These are phyloP conservation scores for Oryzias woworae DNA, from an alignment of 2,113 vertebrate genomes.

Conservation along the genomic window DNA sequence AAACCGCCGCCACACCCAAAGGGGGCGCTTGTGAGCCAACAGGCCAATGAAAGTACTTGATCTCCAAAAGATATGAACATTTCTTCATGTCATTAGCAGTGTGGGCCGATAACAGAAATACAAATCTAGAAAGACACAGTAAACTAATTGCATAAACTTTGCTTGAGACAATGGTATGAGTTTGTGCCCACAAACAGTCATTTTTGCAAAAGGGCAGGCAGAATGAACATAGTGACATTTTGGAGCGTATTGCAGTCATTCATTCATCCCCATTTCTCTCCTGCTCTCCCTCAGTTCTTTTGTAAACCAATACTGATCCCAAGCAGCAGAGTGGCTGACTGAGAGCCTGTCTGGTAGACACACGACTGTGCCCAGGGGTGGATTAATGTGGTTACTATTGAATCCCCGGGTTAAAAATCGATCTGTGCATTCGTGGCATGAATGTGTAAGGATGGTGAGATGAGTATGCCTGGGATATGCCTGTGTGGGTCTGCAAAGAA, in stretches of 20 bases:
- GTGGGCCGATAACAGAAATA: background rate
- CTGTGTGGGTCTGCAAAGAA: constrained; percentile 6
- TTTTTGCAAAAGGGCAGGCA: constrained; percentile 55
- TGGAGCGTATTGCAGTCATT: constrained; percentile 43
- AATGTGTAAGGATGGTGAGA: constrained; percentile 50
- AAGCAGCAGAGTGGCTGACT: constrained; percentile 55
- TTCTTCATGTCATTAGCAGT: too few relatives aligned
- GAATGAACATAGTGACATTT: constrained; percentile 59
- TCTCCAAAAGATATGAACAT: too few relatives aligned
- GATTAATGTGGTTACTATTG: constrained; percentile 76
- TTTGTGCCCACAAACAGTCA: constrained; percentile 25
- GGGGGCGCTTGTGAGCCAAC: too few relatives aligned
- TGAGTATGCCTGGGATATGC: constrained; percentile 9
- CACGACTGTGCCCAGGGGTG: constrained; percentile 65
- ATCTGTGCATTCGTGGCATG: constrained; percentile 55
- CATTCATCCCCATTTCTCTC: constrained; percentile 40
- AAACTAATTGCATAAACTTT: constrained; percentile 36
- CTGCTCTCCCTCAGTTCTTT: constrained; percentile 30
- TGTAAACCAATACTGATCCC: constrained; percentile 56
- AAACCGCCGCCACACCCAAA: too few relatives aligned
- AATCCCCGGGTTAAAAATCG: constrained; percentile 64
- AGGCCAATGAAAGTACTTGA: too few relatives aligned
- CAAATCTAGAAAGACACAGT: constrained; percentile 3
- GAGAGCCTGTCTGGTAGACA: constrained; percentile 62
- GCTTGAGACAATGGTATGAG: constrained; percentile 41